These are phyloP conservation scores for Lithosia quadra DNA, from an alignment of 2,888 invertebrate species.

Conservation along the genomic window DNA sequence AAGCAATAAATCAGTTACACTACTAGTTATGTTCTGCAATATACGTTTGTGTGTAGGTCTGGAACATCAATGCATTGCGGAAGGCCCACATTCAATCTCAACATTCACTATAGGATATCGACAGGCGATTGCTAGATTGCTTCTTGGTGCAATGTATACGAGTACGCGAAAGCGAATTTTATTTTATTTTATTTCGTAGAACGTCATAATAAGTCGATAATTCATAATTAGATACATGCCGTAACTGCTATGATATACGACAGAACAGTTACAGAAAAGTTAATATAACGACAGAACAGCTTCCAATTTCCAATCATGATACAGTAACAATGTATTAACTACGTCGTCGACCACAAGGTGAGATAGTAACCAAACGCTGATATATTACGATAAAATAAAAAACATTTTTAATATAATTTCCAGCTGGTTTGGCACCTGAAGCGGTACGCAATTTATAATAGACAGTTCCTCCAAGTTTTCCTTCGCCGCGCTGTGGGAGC, in stretches of 20 bases:
- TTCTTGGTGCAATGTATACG: conserved; percentile 22
- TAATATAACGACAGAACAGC: no score
- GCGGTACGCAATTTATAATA: background rate
- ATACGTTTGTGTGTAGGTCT: background rate
- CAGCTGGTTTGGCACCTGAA: background rate
- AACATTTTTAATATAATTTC: background rate
- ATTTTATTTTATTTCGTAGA: background rate
- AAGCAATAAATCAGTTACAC: conserved; percentile 13
- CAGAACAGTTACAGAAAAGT: no score
- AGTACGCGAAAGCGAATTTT: conserved; percentile 2
- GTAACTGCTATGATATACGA: no score
- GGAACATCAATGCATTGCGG: conserved; percentile 29
- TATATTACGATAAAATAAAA: background rate
- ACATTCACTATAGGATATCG: conserved; percentile 45
- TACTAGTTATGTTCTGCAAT: background rate
- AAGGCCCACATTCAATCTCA: conserved; percentile 50
- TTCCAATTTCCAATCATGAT: no score
- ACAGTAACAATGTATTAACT: no score
- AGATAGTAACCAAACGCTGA: background rate
- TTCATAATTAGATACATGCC: background rate
- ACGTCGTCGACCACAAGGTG: no score
- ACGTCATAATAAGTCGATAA: background rate
- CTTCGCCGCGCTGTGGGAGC: background rate
- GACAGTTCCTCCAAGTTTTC: background rate
- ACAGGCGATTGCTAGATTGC: conserved; percentile 43